Evolutionary conservation across 2,797 vertebrate genomes (phyloP).

Genomic region (Rhinogobio ventralis): DNA sequence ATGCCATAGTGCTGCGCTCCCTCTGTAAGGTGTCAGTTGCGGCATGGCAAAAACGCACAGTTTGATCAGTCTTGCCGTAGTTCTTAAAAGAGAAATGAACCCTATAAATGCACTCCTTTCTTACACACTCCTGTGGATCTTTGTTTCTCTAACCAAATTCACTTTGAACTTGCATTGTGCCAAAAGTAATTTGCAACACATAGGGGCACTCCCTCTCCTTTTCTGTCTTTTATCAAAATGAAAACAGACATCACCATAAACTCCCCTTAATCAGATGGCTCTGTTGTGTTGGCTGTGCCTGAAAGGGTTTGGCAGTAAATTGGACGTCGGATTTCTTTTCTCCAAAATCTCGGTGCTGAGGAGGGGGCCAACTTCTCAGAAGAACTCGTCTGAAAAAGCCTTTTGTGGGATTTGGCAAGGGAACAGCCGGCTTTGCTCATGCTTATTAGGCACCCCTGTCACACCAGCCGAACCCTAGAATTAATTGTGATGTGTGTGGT

Average conservation of each 20-base stretch:
- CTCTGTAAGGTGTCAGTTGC: not conserved
- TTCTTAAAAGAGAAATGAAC: conserved; percentile 11
- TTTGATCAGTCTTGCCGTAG: conserved; percentile 17
- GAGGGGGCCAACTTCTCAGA: conserved; percentile 66
- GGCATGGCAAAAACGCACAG: not conserved
- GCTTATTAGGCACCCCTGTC: conserved; percentile 62
- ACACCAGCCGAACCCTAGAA: conserved; percentile 54
- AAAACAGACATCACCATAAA: conserved; percentile 76
- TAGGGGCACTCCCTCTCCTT: conserved; percentile 58
- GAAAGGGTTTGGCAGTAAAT: conserved; percentile 80
- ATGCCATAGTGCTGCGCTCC: not conserved
- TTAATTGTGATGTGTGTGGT: conserved; percentile 44
- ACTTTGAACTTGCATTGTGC: conserved; percentile 60
- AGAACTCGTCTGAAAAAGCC: conserved; percentile 76
- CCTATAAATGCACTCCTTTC: conserved; percentile 34
- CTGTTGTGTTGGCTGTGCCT: conserved; percentile 77
- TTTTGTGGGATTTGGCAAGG: conserved; percentile 76
- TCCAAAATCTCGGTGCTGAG: conserved; percentile 60
- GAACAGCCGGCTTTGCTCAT: conserved; percentile 69
- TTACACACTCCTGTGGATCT: conserved; percentile 34
- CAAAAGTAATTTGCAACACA: conserved; percentile 60
- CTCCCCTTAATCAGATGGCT: conserved; percentile 76
- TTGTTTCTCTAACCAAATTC: conserved; percentile 55
- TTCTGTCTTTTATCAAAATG: conserved; percentile 68
- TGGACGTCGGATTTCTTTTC: conserved; percentile 78